phyloP scores from a whole-genome alignment of 2,113 vertebrate species.

The Jacana jacana region DNA sequence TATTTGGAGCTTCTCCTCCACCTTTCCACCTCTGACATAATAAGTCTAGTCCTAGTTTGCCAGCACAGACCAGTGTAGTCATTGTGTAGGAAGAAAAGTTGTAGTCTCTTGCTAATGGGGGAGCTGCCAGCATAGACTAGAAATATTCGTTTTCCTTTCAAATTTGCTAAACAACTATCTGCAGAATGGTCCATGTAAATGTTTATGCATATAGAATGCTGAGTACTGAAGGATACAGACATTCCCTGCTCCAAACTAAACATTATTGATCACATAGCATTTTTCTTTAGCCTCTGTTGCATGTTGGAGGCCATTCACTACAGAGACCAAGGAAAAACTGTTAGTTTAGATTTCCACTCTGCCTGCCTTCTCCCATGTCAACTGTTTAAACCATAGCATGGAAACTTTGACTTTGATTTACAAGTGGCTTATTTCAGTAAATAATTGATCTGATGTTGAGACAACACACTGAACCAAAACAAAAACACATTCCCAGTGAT shows the following conservation, averaged over 20 bases:
- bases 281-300: neutral
- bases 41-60: neutral
- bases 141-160: neutral
- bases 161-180: neutral
- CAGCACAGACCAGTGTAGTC: neutral
- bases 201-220: neutral
- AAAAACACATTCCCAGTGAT: neutral
- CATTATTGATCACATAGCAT: neutral
- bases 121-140: neutral
- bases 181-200: neutral
- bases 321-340: neutral
- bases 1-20: neutral
- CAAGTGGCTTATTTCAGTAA: neutral
- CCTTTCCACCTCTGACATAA: neutral
- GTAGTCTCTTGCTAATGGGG: neutral
- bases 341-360: neutral
- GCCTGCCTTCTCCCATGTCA: neutral
- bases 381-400: neutral
- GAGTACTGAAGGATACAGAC: neutral
- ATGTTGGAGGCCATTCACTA: neutral
- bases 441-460: neutral
- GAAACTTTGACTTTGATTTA: neutral
- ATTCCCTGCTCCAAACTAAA: neutral
- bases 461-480: neutral
- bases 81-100: neutral